Conservation (phyloP, 2,113 vertebrate genomes). For the Columba livia region DNA sequence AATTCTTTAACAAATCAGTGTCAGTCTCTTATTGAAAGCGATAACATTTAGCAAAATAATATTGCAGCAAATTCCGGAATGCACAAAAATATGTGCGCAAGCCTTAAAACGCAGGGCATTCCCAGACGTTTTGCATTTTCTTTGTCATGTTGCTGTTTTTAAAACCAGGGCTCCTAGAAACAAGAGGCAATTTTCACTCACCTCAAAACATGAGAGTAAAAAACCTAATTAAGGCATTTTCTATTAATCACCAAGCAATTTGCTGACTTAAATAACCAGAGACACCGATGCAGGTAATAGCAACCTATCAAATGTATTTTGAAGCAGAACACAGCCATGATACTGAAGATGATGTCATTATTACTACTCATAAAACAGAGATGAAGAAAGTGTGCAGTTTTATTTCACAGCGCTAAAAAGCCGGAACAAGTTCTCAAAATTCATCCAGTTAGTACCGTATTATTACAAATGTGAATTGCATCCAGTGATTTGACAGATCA, state of each 20-base stretch:
- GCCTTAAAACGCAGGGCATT: background rate
- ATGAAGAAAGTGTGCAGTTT: background rate
- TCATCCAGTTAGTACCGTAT: background rate
- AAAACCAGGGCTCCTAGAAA: background rate
- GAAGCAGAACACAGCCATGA: background rate
- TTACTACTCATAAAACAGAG: background rate
- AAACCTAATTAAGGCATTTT: background rate
- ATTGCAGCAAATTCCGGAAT: background rate
- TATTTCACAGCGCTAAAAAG: constrained; percentile 26
- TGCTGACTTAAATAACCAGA: background rate
- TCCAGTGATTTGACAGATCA: background rate
- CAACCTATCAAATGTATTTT: background rate
- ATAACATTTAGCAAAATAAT: background rate
- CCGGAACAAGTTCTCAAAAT: background rate
- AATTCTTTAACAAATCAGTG: background rate
- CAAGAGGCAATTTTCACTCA: background rate
- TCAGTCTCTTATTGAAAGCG: background rate
- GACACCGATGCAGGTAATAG: background rate
- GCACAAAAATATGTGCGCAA: rapidly evolving
- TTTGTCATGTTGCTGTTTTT: background rate
- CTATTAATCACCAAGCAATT: rapidly evolving
- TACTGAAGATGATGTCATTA: background rate
- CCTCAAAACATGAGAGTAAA: background rate
- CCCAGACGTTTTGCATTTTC: background rate
- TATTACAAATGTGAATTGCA: background rate